Evolutionary conservation across 2,888 invertebrate genomes (phyloP).

Genomic region (Trissolcus brochymenae): DNA sequence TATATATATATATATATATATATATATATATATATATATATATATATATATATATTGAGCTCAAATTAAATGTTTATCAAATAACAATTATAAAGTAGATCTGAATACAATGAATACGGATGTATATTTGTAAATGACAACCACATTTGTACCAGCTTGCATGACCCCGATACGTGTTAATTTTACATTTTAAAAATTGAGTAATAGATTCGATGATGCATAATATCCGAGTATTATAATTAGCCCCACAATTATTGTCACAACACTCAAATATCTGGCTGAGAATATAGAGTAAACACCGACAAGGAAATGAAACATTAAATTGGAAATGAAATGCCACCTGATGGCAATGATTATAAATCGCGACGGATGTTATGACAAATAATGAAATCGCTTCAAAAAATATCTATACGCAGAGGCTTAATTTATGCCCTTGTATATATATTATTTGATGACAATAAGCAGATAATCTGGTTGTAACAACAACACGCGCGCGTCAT

Average conservation of each 20-base stretch:
- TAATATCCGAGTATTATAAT: slow-evolving; percentile 26
- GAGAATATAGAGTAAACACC: slow-evolving; percentile 14
- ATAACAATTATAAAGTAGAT: neutral
- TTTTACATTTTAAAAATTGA: slow-evolving; percentile 39
- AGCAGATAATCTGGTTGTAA: slow-evolving; percentile 45
- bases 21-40: no score
- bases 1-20: no score
- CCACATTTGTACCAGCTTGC: slow-evolving; percentile 23
- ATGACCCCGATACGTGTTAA: slow-evolving; percentile 35
- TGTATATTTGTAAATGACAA: slow-evolving; percentile 25
- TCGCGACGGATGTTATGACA: slow-evolving; percentile 31
- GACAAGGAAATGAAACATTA: slow-evolving; percentile 12
- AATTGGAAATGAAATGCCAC: slow-evolving; percentile 30
- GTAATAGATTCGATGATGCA: slow-evolving; percentile 39
- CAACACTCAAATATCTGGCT: slow-evolving; percentile 40
- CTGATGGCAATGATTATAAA: slow-evolving; percentile 25
- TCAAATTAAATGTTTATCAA: no score
- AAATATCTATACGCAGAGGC: slow-evolving; percentile 23
- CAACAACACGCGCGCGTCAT: slow-evolving; percentile 22
- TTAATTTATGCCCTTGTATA: slow-evolving; percentile 32
- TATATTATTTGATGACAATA: slow-evolving; percentile 43
- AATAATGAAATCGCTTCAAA: slow-evolving; percentile 39
- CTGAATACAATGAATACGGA: slow-evolving; percentile 8
- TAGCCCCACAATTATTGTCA: slow-evolving; percentile 17
- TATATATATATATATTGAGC: no score